These are phyloP conservation scores for Coregonus sp. DNA, from an alignment of 2,797 vertebrate genomes.

Conservation along the genomic window DNA sequence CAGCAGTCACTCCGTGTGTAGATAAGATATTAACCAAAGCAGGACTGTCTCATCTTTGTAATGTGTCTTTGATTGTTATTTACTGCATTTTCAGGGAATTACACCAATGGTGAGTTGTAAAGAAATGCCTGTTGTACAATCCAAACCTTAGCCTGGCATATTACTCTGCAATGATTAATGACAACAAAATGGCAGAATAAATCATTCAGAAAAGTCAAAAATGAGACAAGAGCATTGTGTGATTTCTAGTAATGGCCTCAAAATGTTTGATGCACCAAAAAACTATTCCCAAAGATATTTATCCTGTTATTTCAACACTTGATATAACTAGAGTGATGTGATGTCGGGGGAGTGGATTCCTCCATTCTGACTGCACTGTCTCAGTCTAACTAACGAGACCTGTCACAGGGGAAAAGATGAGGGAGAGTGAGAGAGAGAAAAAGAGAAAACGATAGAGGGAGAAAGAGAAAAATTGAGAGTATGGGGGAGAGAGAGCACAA, in stretches of 20 bases:
- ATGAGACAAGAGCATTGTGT: not conserved
- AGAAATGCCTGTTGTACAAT: too few species aligned
- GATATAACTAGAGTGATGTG: not conserved
- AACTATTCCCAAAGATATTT: too few species aligned
- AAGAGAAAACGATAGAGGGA: slow-evolving; percentile 5
- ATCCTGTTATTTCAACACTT: not conserved
- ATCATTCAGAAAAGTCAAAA: not conserved
- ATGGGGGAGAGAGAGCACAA: too few species aligned
- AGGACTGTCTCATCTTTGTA: not conserved
- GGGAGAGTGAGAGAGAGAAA: slow-evolving; percentile 30
- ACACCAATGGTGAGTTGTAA: too few species aligned
- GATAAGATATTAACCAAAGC: not conserved
- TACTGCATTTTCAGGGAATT: too few species aligned
- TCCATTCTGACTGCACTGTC: slow-evolving; percentile 57
- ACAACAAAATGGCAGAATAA: not conserved
- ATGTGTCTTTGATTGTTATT: not conserved
- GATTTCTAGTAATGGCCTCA: slow-evolving; percentile 6
- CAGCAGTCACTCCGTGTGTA: not conserved
- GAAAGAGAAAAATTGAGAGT: too few species aligned
- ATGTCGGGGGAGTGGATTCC: slow-evolving; percentile 45
- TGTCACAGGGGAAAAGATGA: slow-evolving; percentile 15
- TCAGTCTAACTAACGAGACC: slow-evolving; percentile 62
- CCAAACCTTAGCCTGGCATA: not conserved
- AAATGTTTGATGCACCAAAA: too few species aligned
- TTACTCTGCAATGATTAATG: not conserved